phyloP scores from a whole-genome alignment of 2,797 vertebrate genomes.

The Apodemus agrarius region DNA sequence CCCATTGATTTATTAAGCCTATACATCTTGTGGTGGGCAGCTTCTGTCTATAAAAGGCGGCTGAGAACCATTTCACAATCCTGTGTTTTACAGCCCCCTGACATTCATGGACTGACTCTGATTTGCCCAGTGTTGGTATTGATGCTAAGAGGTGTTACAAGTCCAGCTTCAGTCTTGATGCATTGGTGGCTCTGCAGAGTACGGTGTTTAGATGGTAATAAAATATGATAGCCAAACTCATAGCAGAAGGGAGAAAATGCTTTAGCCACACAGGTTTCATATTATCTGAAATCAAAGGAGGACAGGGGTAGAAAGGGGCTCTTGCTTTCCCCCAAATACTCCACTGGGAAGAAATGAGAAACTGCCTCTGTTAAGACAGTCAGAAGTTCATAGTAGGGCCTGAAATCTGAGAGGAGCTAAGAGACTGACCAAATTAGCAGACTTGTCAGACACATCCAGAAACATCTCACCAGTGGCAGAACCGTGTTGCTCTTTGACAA shows the following conservation, averaged over 20 bases:
- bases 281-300: slow-evolving; percentile 40
- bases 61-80: slow-evolving; percentile 54
- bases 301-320: background rate
- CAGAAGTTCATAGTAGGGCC: background rate
- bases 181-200: background rate
- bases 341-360: background rate
- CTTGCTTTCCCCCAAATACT: background rate
- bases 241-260: background rate
- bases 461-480: background rate
- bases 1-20: slow-evolving; percentile 79
- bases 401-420: background rate
- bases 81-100: slow-evolving; percentile 73
- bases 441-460: background rate
- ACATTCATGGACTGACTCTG: slow-evolving; percentile 76
- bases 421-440: background rate
- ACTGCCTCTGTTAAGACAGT: slow-evolving; percentile 1
- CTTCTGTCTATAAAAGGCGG: slow-evolving; percentile 75
- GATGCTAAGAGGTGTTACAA: slow-evolving; percentile 38
- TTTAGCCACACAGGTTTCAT: background rate
- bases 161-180: slow-evolving; percentile 13
- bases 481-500: background rate
- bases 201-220: background rate
- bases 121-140: slow-evolving; percentile 43
- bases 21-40: slow-evolving; percentile 73
- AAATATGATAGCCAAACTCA: background rate